Evolutionary conservation across 2,888 invertebrate species (phyloP).

Genomic region (Dynastes grantii): DNA sequence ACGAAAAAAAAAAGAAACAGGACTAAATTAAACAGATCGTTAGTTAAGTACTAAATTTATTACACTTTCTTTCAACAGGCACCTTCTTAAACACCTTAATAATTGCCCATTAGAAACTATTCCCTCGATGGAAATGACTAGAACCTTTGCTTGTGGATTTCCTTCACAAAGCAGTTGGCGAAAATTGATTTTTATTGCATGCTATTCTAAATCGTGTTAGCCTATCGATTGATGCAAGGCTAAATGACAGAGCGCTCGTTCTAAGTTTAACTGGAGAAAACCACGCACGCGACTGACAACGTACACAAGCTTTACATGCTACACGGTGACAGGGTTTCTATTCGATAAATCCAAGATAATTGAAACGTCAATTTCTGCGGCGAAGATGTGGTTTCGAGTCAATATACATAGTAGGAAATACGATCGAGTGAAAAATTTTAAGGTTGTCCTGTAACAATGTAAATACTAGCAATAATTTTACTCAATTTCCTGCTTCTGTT

Average conservation of each 20-base stretch:
- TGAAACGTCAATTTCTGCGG: background rate
- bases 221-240: conserved; percentile 18
- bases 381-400: background rate
- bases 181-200: conserved; percentile 19
- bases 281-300: conserved; percentile 5
- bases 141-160: too few species aligned
- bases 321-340: conserved; percentile 5
- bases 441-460: too few species aligned
- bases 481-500: too few species aligned
- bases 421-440: too few species aligned
- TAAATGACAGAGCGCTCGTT: background rate
- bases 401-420: too few species aligned
- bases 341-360: conserved; percentile 11
- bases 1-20: background rate
- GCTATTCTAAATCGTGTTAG: background rate
- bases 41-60: background rate
- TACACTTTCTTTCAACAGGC: background rate
- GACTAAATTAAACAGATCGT: background rate
- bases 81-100: too few species aligned
- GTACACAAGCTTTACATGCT: background rate
- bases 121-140: background rate
- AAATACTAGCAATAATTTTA: too few species aligned
- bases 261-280: conserved; percentile 6
- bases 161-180: background rate
- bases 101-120: too few species aligned